Conservation (phyloP, 2,888 invertebrate species). For the Xylocampa areola region DNA sequence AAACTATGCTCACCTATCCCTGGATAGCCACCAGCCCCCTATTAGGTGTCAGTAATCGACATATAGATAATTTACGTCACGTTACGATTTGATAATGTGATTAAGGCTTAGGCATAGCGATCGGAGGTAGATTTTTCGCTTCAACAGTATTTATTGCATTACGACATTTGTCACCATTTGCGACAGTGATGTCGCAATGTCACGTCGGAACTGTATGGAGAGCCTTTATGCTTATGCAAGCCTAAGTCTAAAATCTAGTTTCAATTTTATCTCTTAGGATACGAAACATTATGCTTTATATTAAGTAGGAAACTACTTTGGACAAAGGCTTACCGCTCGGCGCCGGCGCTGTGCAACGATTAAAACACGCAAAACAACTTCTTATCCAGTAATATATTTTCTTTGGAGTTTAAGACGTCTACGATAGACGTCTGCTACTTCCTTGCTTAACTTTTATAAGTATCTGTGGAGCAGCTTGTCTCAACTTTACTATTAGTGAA, state of each 20-base stretch:
- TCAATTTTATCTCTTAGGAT: neutral
- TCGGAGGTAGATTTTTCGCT: no score
- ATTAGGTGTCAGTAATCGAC: no score
- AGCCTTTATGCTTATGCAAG: no score
- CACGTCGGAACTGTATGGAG: no score
- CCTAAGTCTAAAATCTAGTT: neutral
- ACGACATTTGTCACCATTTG: no score
- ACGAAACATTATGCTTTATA: neutral
- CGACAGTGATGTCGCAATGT: no score
- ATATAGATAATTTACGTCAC: no score
- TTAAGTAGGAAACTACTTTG: neutral
- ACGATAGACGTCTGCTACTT: neutral
- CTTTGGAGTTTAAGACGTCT: neutral
- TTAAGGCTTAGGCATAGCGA: no score
- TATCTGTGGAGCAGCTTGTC: neutral
- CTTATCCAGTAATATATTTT: conserved; percentile 29
- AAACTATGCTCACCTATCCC: no score
- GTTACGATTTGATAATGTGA: no score
- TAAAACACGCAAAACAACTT: conserved; percentile 38
- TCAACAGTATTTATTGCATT: no score
- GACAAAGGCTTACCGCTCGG: conserved; percentile 5
- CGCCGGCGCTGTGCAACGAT: conserved; percentile 32
- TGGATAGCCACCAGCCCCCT: no score
- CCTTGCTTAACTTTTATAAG: neutral
- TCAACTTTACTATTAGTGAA: neutral